These are phyloP conservation scores for Chaetodon auriga DNA, from an alignment of 2,113 vertebrate genomes.

Conservation along the genomic window DNA sequence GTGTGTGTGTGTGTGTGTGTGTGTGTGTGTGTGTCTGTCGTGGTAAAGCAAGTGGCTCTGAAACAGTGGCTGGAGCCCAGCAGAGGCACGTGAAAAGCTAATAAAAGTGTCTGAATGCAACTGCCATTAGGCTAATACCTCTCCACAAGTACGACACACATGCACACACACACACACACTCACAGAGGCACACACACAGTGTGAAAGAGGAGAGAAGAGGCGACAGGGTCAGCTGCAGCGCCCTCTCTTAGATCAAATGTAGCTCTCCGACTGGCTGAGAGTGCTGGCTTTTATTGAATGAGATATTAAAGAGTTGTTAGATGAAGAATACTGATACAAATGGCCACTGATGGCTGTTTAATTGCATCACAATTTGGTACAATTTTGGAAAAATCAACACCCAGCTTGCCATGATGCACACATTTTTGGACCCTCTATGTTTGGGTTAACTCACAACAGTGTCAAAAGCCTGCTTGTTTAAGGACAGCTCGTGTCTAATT, in stretches of 20 bases:
- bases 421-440: background rate
- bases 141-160: conserved; percentile 72
- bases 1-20: conserved; percentile 13
- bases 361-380: conserved; percentile 59
- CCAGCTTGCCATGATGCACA: background rate
- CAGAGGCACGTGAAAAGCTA: conserved; percentile 88
- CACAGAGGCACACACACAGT: conserved; percentile 30
- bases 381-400: conserved; percentile 40
- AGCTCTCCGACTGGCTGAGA: conserved; percentile 60
- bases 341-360: conserved; percentile 62
- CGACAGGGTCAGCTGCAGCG: conserved; percentile 55
- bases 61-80: conserved; percentile 85
- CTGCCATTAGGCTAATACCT: conserved; percentile 87
- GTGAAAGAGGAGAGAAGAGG: conserved; percentile 46
- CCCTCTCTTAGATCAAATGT: conserved; percentile 72
- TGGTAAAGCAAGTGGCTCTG: conserved; percentile 76
- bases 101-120: conserved; percentile 91
- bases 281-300: conserved; percentile 74
- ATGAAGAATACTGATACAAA: conserved; percentile 68
- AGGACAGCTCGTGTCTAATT: background rate
- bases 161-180: conserved; percentile 24
- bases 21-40: conserved; percentile 12
- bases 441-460: background rate
- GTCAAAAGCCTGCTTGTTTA: background rate
- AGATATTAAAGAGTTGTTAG: conserved; percentile 78